These are phyloP conservation scores for Nemapogon koenigi DNA, from an alignment of 2,888 invertebrate species.

Conservation along the genomic window DNA sequence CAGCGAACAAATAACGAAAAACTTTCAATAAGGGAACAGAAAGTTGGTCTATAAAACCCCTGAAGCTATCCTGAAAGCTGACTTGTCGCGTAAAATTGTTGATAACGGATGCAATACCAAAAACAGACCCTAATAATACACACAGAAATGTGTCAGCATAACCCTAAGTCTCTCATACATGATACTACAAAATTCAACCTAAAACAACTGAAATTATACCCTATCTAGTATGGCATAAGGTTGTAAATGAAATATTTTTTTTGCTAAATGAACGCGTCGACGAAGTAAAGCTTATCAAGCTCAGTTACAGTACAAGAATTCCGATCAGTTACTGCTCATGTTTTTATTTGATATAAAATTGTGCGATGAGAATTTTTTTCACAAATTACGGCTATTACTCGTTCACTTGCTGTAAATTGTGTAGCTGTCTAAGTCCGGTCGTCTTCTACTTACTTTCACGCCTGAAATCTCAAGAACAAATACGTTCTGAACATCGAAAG, in stretches of 20 bases:
- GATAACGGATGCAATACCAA: slow-evolving; percentile 27
- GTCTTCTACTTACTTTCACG: no score
- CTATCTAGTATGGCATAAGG: no score
- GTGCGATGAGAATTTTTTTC: no score
- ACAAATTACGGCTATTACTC: no score
- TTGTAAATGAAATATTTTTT: no score
- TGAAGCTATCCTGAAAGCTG: slow-evolving; percentile 15
- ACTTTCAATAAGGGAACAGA: slow-evolving; percentile 26
- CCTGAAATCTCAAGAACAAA: no score
- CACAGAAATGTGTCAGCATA: slow-evolving; percentile 31
- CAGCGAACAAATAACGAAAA: slow-evolving; percentile 14
- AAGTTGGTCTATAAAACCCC: slow-evolving; percentile 25
- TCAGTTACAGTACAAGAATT: slow-evolving; percentile 27
- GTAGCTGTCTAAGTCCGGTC: no score
- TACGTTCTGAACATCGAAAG: no score
- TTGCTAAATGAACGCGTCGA: slow-evolving; percentile 12
- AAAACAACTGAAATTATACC: no score
- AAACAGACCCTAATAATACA: slow-evolving; percentile 28
- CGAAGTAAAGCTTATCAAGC: slow-evolving; percentile 9
- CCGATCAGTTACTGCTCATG: slow-evolving; percentile 19
- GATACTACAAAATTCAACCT: background rate
- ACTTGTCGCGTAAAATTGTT: slow-evolving; percentile 21
- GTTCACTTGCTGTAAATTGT: no score
- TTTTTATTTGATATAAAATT: no score
- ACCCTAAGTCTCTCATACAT: slow-evolving; percentile 18